Percentiles rank a stretch among this genome's conserved stretches.
phyloP scores from a whole-genome alignment of 2,888 invertebrate species.

The Xestobium rufovillosum region DNA sequence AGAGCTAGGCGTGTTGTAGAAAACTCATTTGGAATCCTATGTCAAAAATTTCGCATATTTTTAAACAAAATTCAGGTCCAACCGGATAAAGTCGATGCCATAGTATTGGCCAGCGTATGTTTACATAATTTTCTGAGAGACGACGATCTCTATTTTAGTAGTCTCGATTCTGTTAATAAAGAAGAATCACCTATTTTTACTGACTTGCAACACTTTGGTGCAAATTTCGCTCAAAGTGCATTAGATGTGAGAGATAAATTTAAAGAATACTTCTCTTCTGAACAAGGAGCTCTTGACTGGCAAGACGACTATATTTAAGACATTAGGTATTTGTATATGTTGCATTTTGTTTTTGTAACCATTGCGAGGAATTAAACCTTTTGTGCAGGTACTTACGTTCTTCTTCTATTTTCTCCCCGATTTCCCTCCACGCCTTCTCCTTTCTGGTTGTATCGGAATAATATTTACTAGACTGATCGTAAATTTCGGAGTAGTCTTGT shows the following conservation, averaged over 20 bases:
- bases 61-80: conserved; percentile 22
- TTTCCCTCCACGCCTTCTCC: too few relatives aligned
- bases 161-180: background rate
- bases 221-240: background rate
- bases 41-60: conserved; percentile 23
- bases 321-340: too few relatives aligned
- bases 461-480: too few relatives aligned
- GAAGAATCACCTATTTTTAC: conserved; percentile 1
- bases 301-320: too few relatives aligned
- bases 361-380: too few relatives aligned
- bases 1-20: conserved; percentile 23
- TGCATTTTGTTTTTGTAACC: too few relatives aligned
- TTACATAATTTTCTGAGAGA: conserved; percentile 20
- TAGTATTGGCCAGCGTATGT: conserved; percentile 21
- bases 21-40: conserved; percentile 28
- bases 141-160: background rate
- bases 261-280: background rate
- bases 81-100: conserved; percentile 24
- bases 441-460: too few relatives aligned
- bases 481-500: too few relatives aligned
- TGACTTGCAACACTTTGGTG: background rate
- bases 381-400: too few relatives aligned
- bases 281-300: background rate
- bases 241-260: background rate
- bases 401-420: too few relatives aligned